Base-by-base conservation (phyloP, 2,113 vertebrate species). In the Eulacestoma nigropectus region DNA sequence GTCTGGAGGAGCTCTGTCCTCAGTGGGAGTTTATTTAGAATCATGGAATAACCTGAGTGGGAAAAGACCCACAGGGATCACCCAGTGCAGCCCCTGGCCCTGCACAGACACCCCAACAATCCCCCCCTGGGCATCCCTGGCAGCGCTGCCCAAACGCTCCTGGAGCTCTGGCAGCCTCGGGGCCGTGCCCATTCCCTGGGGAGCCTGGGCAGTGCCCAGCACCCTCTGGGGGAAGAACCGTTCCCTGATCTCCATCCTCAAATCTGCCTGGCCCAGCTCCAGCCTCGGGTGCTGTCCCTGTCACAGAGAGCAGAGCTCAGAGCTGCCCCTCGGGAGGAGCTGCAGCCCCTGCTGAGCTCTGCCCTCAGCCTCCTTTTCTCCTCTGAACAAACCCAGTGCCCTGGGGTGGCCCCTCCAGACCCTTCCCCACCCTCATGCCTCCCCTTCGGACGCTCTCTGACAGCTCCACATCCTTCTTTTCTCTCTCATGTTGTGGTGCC, bases 31-130 rank as follows among this genome's bases (percentile, higher is more conserved):
- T 16, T 49, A 32, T 49, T 50, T 50, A 21, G 59, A 27, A n/a
- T n/a, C 10, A 13, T 7, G 30, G 59, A 52, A 29, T 42, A 13
- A n/a, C 23, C 46, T 9, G 46, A 39, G 57, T 12, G 16, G 56
- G 13, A 32, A 13, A n/a, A 3, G 21, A 49, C 42, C 25, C 42
- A 0, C 53, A 29, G 50, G 32, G 33, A 29, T 57, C 25, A n/a
- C 5, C 10, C 32, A 56, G 32, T 4, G 1, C 70, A 21, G 1
- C 41, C 1, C 41, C 42, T 47, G 55, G 0, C 27, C 42, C 73
- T 76, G 73, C 74, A 0, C n/a, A 39, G 44, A 49, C 20, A 0
- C 55, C 56, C 22, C 41, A 63, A 7, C 13, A 63, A 11, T 2
- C 27, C n/a, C n/a, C n/a, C n/a, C n/a, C n/a, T n/a, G n/a, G n/a